Conservation (phyloP, 2,888 invertebrate species). For the Trypoxylon attenuatum region DNA sequence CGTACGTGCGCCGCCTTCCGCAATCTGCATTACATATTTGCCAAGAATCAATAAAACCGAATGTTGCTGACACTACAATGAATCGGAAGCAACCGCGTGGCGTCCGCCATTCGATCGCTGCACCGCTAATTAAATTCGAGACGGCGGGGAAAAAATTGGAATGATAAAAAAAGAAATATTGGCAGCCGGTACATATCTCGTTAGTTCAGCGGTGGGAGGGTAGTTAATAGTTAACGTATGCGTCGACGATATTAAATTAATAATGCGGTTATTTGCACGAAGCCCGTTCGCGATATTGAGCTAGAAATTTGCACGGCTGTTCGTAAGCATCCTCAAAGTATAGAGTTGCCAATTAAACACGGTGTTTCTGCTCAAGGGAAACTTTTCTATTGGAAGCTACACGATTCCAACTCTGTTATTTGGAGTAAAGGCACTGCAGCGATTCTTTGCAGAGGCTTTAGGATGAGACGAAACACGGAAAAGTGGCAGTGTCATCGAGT, state of each 20-base stretch:
- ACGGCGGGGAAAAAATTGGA: neutral
- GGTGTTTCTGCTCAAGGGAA: neutral
- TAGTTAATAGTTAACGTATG: too few relatives aligned
- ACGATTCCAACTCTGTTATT: too few relatives aligned
- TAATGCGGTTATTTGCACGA: slow-evolving; percentile 7
- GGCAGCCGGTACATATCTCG: too few relatives aligned
- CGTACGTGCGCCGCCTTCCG: slow-evolving; percentile 54
- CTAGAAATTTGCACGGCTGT: slow-evolving; percentile 19
- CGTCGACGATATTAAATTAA: neutral
- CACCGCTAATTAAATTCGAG: neutral
- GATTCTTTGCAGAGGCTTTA: too few relatives aligned
- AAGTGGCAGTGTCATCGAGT: too few relatives aligned
- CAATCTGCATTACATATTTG: slow-evolving; percentile 65
- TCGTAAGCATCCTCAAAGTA: neutral
- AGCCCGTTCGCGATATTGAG: slow-evolving; percentile 7
- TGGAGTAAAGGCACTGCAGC: too few relatives aligned
- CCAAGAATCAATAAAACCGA: slow-evolving; percentile 25
- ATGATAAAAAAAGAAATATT: neutral
- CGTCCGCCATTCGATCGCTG: neutral
- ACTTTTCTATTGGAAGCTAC: neutral
- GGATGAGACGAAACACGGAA: slow-evolving; percentile 11
- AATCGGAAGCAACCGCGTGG: neutral
- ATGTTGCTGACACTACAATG: slow-evolving; percentile 5
- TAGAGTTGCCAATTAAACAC: neutral
- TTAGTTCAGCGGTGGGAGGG: neutral